Conservation (phyloP, 2,113 vertebrate genomes). For the Lophius piscatorius region DNA sequence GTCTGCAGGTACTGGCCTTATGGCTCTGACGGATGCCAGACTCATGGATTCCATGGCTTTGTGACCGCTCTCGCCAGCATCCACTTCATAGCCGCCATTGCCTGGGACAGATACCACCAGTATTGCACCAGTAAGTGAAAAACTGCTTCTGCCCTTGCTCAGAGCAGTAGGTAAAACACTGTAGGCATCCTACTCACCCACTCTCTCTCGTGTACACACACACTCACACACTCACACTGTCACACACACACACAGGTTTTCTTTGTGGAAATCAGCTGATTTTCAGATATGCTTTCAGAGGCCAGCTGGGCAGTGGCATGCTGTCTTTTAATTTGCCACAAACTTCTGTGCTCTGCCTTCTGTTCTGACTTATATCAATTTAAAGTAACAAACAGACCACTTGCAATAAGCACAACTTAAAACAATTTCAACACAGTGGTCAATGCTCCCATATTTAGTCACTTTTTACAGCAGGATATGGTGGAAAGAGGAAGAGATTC, state of each 20-base stretch:
- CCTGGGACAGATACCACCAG: slow-evolving; percentile 94
- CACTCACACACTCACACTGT: not conserved
- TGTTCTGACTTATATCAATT: too few species aligned
- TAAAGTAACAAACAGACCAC: too few species aligned
- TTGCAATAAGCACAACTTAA: too few species aligned
- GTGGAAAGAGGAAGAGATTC: too few species aligned
- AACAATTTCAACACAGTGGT: too few species aligned
- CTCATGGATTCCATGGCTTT: slow-evolving; percentile 96
- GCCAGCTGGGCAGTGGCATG: slow-evolving; percentile 18
- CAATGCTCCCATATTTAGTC: too few species aligned
- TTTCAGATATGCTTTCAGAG: slow-evolving; percentile 2
- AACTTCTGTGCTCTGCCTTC: too few species aligned
- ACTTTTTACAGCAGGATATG: too few species aligned
- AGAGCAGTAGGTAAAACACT: too few species aligned
- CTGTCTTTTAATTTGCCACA: too few species aligned
- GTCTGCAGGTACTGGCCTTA: slow-evolving; percentile 91
- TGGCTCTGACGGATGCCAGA: slow-evolving; percentile 90
- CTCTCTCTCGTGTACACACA: not conserved
- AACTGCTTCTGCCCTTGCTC: too few species aligned
- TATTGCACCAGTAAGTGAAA: slow-evolving; percentile 88
- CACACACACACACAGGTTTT: not conserved
- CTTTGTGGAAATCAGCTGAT: not conserved
- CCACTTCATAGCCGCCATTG: slow-evolving; percentile 87
- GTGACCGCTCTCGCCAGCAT: slow-evolving; percentile 89
- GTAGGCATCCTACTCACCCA: not conserved